Conservation (phyloP, 2,888 invertebrate species). For the Ochropacha duplaris region DNA sequence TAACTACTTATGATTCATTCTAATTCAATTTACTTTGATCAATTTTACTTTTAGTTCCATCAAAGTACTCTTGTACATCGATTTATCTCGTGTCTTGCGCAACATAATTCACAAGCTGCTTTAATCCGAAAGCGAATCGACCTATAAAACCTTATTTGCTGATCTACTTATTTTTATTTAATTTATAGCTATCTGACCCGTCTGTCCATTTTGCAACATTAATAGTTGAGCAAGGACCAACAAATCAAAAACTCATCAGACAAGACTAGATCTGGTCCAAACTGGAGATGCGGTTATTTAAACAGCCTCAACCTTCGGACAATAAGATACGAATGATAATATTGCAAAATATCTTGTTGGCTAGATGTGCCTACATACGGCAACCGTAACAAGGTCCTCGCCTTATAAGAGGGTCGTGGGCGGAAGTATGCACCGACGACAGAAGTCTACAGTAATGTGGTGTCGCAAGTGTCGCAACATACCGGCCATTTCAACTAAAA, state of each 20-base stretch:
- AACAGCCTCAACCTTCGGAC: slow-evolving; percentile 47
- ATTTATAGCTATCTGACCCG: slow-evolving; percentile 13
- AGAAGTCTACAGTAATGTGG: slow-evolving; percentile 29
- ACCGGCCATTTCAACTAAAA: slow-evolving; percentile 10
- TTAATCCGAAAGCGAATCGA: not conserved
- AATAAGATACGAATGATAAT: slow-evolving; percentile 45
- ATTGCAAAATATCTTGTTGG: slow-evolving; percentile 51
- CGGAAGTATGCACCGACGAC: slow-evolving; percentile 61
- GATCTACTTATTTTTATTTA: slow-evolving; percentile 1
- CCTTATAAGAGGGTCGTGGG: slow-evolving; percentile 67
- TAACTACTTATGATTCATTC: slow-evolving; percentile 41
- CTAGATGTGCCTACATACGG: slow-evolving; percentile 57
- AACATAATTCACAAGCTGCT: not conserved
- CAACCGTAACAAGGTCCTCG: slow-evolving; percentile 63
- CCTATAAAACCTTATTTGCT: not conserved
- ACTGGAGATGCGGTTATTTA: slow-evolving; percentile 53
- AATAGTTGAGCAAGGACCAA: slow-evolving; percentile 48
- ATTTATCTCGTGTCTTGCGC: slow-evolving; percentile 22
- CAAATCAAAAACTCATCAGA: slow-evolving; percentile 63
- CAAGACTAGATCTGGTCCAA: slow-evolving; percentile 30
- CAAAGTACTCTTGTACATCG: slow-evolving; percentile 36
- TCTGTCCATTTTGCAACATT: slow-evolving; percentile 16
- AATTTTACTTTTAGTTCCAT: slow-evolving; percentile 51
- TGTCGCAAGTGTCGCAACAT: slow-evolving; percentile 44
- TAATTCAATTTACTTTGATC: slow-evolving; percentile 45